Conservation (phyloP, 2,888 invertebrate genomes). For the Griposia aprilina region DNA sequence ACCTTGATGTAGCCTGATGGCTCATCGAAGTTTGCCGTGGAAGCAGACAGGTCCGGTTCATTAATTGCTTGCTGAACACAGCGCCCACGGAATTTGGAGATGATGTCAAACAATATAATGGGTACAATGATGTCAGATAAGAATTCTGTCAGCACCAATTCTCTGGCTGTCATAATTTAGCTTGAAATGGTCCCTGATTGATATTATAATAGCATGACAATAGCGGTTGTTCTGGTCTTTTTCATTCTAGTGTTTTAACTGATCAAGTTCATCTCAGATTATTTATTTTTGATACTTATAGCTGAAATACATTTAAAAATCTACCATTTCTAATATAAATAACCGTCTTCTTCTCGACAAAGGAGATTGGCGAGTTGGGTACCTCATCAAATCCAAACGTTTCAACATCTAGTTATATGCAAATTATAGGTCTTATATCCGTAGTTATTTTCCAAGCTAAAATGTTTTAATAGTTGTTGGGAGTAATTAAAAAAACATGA, state of each 20-base stretch:
- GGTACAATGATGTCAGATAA: constrained; percentile 49
- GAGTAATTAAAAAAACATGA: no score
- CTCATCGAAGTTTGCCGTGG: constrained; percentile 54
- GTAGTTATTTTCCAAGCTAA: no score
- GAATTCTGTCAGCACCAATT: constrained; percentile 44
- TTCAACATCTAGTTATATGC: no score
- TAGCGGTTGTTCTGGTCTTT: neutral
- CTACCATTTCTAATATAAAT: neutral
- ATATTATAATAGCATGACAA: constrained; percentile 6
- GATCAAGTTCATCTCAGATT: neutral
- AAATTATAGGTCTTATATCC: no score
- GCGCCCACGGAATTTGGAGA: constrained; percentile 56
- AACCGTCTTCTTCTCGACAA: neutral
- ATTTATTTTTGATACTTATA: neutral
- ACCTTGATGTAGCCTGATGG: constrained; percentile 61
- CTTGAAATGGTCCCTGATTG: constrained; percentile 30
- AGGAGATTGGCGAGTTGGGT: no score
- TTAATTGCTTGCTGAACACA: constrained; percentile 58
- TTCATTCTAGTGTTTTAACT: neutral
- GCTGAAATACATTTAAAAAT: no score
- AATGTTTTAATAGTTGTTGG: no score
- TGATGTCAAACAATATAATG: constrained; percentile 64
- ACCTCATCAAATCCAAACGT: no score
- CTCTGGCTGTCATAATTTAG: constrained; percentile 38
- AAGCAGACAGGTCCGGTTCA: constrained; percentile 61